A percentile compares a stretch with the other conserved stretches of the same genome.
Evolutionary conservation across 2,888 invertebrate species (phyloP).

Genomic region (Epinotia demarniana): DNA sequence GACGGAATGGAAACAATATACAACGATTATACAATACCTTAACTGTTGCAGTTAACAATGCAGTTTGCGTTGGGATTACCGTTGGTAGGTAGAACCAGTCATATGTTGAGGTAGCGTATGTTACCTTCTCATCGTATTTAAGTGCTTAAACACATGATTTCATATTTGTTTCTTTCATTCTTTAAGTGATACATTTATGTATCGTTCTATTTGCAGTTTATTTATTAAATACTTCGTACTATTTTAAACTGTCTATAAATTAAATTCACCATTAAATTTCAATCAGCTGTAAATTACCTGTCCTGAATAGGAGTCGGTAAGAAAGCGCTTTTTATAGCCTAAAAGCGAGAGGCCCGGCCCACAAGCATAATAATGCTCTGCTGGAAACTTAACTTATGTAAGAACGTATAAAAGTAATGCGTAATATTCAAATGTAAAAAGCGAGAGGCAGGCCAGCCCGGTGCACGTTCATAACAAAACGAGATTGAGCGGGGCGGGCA

Average conservation of each 20-base stretch:
- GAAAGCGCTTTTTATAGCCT: background rate
- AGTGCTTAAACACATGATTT: background rate
- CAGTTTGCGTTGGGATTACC: constrained; percentile 26
- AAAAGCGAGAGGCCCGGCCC: constrained; percentile 5
- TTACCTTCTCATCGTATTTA: background rate
- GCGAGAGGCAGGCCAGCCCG: constrained; percentile 65
- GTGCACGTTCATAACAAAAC: constrained; percentile 81
- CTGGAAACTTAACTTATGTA: constrained; percentile 59
- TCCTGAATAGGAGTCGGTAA: background rate
- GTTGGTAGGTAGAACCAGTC: constrained; percentile 11
- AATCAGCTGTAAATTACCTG: background rate
- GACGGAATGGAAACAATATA: constrained; percentile 40
- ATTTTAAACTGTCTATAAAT: too few relatives aligned
- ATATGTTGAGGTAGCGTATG: constrained; percentile 9
- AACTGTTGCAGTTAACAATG: constrained; percentile 37
- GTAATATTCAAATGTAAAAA: constrained; percentile 77
- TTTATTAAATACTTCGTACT: background rate
- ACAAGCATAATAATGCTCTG: constrained; percentile 24
- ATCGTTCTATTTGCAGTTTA: background rate
- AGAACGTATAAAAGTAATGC: constrained; percentile 70
- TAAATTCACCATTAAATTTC: background rate
- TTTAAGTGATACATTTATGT: background rate
- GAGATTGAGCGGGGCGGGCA: constrained; percentile 80
- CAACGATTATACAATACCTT: constrained; percentile 33
- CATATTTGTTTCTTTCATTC: background rate